Evolutionary conservation across 2,888 invertebrate genomes (phyloP), one percentile per base, ranked within the genome.

Genomic region (Leucania comma): DNA sequence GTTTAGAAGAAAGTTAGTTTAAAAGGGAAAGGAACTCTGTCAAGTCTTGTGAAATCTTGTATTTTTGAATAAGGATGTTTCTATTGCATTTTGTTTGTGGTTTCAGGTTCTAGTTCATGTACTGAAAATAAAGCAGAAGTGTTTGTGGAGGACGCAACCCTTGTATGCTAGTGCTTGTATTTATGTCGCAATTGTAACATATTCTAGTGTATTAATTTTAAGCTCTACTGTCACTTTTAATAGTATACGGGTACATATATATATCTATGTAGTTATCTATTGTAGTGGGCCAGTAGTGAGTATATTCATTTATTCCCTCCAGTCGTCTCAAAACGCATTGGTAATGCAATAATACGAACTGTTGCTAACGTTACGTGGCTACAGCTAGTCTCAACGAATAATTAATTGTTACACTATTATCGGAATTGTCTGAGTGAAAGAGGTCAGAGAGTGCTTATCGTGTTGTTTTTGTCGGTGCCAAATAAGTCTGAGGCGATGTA

Each of bases 381-480:
- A 24, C 38, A 46, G 17, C 32, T 24, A 59, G 50, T 24, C 24
- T n/a, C n/a, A n/a, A 38, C 14, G 38, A 63, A 58, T 35, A 48
- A 64, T 74, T 38, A 53, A 53, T 61, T 51, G 38, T 67, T 42
- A 58, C 24, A 58, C n/a, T 80, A 32, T 64, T 61, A 66, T 63
- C 56, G 63, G 17, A 60, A 66, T 62, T 38, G 60, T 61, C 14
- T 50, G 42, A 53, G 72, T 73, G 75, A 86, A 83, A 78, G 77
- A 88, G 82, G 83, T 84, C 83, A 78, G 61, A 69, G 64, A 79
- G 61, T 69, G 68, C 63, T 84, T 87, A 86, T 87, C 82, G 70
- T 57, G 29, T 75, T 78, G 75, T 78, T 84, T 75, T 84, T 87
- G 87, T 87, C 84, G 76, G 73, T 83, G 86, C 85, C 88, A 87